Base-by-base conservation (phyloP, 2,888 invertebrate species). In the Caenorhabditis imperialis region DNA sequence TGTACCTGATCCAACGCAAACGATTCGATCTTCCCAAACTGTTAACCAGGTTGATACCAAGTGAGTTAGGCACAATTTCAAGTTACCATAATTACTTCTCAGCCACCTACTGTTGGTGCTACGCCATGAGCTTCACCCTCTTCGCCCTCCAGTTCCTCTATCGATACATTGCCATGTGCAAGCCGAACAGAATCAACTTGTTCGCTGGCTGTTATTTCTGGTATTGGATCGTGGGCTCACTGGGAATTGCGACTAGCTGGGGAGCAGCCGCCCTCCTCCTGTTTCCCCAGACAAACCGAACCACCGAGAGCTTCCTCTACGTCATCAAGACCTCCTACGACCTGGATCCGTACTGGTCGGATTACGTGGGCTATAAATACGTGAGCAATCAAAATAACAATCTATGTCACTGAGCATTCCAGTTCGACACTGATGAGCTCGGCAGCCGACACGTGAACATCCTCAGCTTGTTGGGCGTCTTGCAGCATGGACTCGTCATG, bases 1-100 rank as follows among this genome's bases (percentile, higher is more conserved):
- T 69, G 25, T 69, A 40, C 16, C n/a, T 69, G 40, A 69, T 69
- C 18, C 60, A 69, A 40, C 14, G 60, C 1, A 69, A 60, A 30
- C 12, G 60, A 23, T 69, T 69, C 38, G 53, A 69, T 25, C 14
- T 62, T 12, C 53, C 62, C 4, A 62, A 51, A 45, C 3, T 6
- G 1, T 18, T 44, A 10, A 53, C 53, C 5, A 51, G 53, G 16
- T 22, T 54, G 27, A 54, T 54, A 3, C 51, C 61, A 1, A 63
- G 53, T 62, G 18, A 37, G 45, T n/a, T 6, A 8, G 14, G 6
- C n/a, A n/a, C n/a, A n/a, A n/a, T n/a, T n/a, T n/a, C n/a, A n/a
- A n/a, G n/a, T n/a, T n/a, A n/a, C n/a, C n/a, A n/a, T n/a, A n/a
- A n/a, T 27, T 27, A 10, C 20, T 16, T 16, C 33, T 30, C 12